Conservation (phyloP, 2,113 vertebrate species). For the Atlantisia rogersi region DNA sequence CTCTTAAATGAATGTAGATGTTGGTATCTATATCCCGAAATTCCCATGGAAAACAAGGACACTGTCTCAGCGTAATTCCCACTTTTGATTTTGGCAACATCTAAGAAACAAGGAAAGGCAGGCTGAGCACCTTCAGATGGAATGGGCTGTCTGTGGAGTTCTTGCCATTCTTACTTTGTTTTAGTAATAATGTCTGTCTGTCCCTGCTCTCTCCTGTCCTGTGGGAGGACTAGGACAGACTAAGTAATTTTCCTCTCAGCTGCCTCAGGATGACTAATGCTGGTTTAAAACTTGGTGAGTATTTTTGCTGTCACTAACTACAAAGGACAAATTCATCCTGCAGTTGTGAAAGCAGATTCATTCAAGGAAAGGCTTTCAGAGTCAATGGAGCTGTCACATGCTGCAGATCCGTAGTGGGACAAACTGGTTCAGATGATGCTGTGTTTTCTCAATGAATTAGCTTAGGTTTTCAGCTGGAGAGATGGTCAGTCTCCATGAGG, state of each 20-base stretch:
- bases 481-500: not conserved
- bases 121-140: not conserved
- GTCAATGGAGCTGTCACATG: not conserved
- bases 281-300: not conserved
- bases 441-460: not conserved
- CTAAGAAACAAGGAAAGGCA: not conserved
- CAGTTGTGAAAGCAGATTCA: not conserved
- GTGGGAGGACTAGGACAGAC: not conserved
- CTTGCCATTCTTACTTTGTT: not conserved
- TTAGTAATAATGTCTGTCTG: not conserved
- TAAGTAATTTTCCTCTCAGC: not conserved
- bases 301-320: not conserved
- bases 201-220: not conserved
- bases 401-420: not conserved
- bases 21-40: not conserved
- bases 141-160: not conserved
- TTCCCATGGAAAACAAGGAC: not conserved
- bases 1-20: rapidly evolving
- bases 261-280: not conserved
- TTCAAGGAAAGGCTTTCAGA: not conserved
- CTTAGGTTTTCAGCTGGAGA: not conserved
- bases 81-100: not conserved
- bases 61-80: not conserved
- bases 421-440: not conserved
- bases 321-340: not conserved